These are phyloP conservation scores for Agrochola lychnidis DNA, from an alignment of 2,888 invertebrate species.

Conservation along the genomic window DNA sequence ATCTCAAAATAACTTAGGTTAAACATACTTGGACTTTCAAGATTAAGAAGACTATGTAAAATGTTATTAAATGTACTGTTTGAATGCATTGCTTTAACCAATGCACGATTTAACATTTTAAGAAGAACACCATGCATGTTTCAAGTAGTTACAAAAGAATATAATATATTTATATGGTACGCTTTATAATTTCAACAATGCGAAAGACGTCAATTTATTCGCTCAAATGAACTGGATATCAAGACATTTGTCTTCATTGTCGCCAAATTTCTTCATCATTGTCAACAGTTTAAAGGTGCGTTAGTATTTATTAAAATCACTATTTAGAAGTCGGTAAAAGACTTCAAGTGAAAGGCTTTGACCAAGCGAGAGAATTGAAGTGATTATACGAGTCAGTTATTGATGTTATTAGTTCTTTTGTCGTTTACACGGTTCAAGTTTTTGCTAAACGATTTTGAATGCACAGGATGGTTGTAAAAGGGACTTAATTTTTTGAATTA, in stretches of 20 bases:
- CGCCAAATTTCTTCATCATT: constrained; percentile 61
- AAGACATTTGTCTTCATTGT: constrained; percentile 71
- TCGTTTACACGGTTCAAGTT: constrained; percentile 78
- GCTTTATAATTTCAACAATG: constrained; percentile 34
- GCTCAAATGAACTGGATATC: constrained; percentile 65
- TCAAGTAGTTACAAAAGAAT: constrained; percentile 13
- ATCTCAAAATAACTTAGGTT: background rate
- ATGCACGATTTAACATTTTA: background rate
- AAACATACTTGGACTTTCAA: background rate
- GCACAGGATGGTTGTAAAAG: constrained; percentile 72
- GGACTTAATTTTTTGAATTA: background rate
- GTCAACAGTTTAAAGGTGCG: constrained; percentile 74
- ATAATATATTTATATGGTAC: constrained; percentile 25
- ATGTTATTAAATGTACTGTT: background rate
- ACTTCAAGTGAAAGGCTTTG: constrained; percentile 78
- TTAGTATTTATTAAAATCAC: constrained; percentile 78
- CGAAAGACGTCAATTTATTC: constrained; percentile 43
- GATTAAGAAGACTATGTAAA: background rate
- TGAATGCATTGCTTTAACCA: background rate
- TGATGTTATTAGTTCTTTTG: constrained; percentile 83
- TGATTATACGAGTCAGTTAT: constrained; percentile 77
- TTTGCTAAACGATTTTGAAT: constrained; percentile 76
- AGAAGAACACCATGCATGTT: background rate
- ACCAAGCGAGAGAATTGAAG: constrained; percentile 75
- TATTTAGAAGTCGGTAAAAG: constrained; percentile 79